Base-by-base conservation (phyloP, 2,113 vertebrate species). In the Sigmodon hispidus region DNA sequence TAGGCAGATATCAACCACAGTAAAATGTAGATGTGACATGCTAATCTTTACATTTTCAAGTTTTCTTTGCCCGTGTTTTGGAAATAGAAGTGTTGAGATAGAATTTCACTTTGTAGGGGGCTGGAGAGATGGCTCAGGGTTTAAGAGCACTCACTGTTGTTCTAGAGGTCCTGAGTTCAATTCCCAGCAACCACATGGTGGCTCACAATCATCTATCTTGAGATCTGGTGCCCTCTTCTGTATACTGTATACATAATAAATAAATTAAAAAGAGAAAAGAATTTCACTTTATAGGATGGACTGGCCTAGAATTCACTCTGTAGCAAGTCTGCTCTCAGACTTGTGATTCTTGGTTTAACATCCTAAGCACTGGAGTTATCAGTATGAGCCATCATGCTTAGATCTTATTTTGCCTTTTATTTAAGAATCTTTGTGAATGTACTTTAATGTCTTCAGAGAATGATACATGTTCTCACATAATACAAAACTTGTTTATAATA, bases 391-490 rank as follows among this genome's bases (percentile, higher is more conserved):
- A 59, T 83, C 80, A 17, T 43, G 81, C 57, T 40, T 63, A 5
- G 4, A 29, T 45, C 80, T 92, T 95, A 17, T 36, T 43, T 65
- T 90, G 61, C 45, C 52, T 90, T 94, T 94, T 43, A 59, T 10
- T 73, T 90, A 89, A 36, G 26, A 43, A 79, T 91, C 50, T 81
- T 59, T 81, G 36, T 22, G 63, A 91, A 72, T 95, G 52, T 5
- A 83, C 21, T 59, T 72, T 40, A 73, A 69, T 94, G 29, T 52
- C 89, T 94, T 90, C 29, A 67, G 86, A 94, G 93, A 91, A 75
- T 91, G n/a, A 91, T 19, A 83, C 48, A 84, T 90, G 15, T 93
- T 94, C 26, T 85, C 50, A 93, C 69, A 67, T 72, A 50, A 43
- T 70, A 29, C 77, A 55, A 73, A 87, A 31, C 77, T 79, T 76